phyloP scores from a whole-genome alignment of 2,113 vertebrate species.

The Rostratula benghalensis region DNA sequence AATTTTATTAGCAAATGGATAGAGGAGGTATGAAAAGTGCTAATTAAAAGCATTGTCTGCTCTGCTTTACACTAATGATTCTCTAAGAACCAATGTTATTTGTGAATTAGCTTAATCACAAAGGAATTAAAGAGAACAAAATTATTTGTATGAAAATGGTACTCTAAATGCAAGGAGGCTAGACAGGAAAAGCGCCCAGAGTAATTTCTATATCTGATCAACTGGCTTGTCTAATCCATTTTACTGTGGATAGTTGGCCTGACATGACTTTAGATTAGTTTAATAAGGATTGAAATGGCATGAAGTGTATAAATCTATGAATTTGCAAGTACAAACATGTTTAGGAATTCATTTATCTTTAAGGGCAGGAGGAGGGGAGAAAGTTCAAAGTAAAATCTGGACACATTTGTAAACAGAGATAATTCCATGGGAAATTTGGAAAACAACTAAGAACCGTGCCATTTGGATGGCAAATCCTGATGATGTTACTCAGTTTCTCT shows the following conservation, averaged over 20 bases:
- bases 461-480: background rate
- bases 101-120: constrained; percentile 60
- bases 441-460: background rate
- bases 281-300: constrained; percentile 75
- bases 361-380: background rate
- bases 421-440: constrained; percentile 12
- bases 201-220: constrained; percentile 71
- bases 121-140: constrained; percentile 65
- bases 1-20: constrained; percentile 56
- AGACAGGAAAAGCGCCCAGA: constrained; percentile 49
- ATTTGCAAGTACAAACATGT: constrained; percentile 68
- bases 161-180: constrained; percentile 23
- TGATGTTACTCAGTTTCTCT: background rate
- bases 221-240: constrained; percentile 76
- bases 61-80: constrained; percentile 62
- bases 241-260: constrained; percentile 69
- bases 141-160: constrained; percentile 53
- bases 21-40: constrained; percentile 45
- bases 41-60: constrained; percentile 59
- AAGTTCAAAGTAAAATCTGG: constrained; percentile 60
- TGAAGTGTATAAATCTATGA: constrained; percentile 68
- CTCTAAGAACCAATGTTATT: constrained; percentile 60
- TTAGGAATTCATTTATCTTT: constrained; percentile 71
- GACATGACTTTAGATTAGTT: constrained; percentile 75
- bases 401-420: constrained; percentile 58